A percentile compares a stretch with the other conserved stretches of the same genome.
Conservation (phyloP, 2,797 vertebrate genomes). For the Epinephelus malabaricus region DNA sequence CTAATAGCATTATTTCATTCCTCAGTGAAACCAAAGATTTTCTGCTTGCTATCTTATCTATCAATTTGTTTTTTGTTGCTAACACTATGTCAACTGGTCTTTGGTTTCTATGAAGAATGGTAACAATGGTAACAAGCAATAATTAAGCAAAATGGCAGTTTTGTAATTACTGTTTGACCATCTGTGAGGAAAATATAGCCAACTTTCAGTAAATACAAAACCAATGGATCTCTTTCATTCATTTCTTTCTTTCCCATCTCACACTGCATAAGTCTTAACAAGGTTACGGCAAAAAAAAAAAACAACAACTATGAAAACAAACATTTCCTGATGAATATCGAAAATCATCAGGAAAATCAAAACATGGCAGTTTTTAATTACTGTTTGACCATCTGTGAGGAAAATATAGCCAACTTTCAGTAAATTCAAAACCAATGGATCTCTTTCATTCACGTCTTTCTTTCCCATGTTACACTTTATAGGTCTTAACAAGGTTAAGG, state of each 20-base stretch:
- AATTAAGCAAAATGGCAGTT: too few relatives aligned
- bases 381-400: background rate
- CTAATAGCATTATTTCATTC: conserved; percentile 18
- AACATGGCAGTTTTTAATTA: background rate
- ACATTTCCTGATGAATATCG: conserved; percentile 9
- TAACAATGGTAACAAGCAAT: background rate
- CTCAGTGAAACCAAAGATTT: conserved; percentile 33
- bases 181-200: background rate
- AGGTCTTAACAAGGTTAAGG: conserved; percentile 19
- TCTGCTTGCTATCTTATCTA: background rate
- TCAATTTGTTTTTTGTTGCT: background rate
- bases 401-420: conserved; percentile 8
- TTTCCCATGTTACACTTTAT: background rate
- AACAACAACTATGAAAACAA: conserved; percentile 11
- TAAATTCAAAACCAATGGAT: background rate
- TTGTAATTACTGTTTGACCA: background rate
- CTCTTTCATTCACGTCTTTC: conserved; percentile 1
- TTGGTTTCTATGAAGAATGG: conserved; percentile 23
- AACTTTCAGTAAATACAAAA: conserved; percentile 13
- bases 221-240: background rate
- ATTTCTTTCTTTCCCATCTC: conserved; percentile 2
- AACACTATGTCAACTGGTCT: conserved; percentile 15
- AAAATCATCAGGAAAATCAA: too few relatives aligned
- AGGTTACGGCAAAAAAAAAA: conserved; percentile 23
- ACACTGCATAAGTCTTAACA: background rate